phyloP scores from a whole-genome alignment of 2,797 vertebrate genomes.

The Scolopax rusticola region DNA sequence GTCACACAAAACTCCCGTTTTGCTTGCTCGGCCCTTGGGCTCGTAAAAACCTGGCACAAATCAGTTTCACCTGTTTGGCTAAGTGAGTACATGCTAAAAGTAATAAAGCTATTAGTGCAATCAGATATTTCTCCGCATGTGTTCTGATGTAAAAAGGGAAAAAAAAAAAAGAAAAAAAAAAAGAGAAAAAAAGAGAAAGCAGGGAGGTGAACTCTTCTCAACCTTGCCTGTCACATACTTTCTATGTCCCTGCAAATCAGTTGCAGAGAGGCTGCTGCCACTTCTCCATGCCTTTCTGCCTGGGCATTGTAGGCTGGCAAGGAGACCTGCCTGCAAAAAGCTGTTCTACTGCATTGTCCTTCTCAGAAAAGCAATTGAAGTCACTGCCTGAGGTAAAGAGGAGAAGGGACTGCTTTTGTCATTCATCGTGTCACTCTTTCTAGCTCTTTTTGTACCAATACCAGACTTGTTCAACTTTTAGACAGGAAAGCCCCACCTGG shows the following conservation, averaged over 20 bases:
- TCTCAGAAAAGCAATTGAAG: not conserved
- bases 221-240: constrained; percentile 79
- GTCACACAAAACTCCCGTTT: constrained; percentile 81
- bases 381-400: not conserved
- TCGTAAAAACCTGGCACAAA: constrained; percentile 85
- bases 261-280: constrained; percentile 16
- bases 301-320: not conserved
- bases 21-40: constrained; percentile 81
- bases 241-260: constrained; percentile 70
- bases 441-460: not conserved
- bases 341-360: not conserved
- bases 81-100: constrained; percentile 84
- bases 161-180: not conserved
- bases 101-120: constrained; percentile 84
- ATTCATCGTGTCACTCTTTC: not conserved
- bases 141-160: constrained; percentile 73
- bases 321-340: not conserved
- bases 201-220: constrained; percentile 81
- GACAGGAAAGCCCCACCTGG: rapidly evolving
- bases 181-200: not conserved
- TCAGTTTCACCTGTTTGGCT: constrained; percentile 93
- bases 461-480: not conserved
- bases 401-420: not conserved
- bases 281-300: not conserved
- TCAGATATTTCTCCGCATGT: constrained; percentile 79